Evolutionary conservation across 2,888 invertebrate species (phyloP), one percentile per base, ranked within the genome.

Genomic region (Calliphora vomitoria): DNA sequence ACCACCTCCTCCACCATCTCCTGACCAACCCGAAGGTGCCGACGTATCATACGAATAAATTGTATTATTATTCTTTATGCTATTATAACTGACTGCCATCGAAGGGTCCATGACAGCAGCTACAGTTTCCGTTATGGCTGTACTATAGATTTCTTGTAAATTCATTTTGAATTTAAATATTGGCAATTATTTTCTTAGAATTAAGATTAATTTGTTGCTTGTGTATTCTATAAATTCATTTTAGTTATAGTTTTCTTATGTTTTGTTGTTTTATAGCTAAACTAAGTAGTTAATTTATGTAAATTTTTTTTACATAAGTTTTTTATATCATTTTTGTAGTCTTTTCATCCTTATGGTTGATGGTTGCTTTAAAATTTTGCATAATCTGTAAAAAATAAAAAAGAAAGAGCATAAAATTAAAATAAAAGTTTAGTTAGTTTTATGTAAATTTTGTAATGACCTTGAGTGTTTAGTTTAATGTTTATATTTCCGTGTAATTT

Each of bases 51-150:
- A 82, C 2, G 89, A 74, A 58, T 85, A 85, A 13, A 76, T 58
- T n/a, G 44, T 53, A 58, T 55, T 74, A 50, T 72, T 85, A 66
- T 74, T 78, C 8, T 78, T 75, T 11, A 76, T 64, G 38, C 85
- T 87, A 35, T 64, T 85, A 15, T 88, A 86, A 50, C 85, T 89
- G 75, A 90, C 89, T 62, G 89, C 89, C 85, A 90, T 82, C 75
- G 85, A 89, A 53, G 91, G 89, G 69, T 91, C 89, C 89, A 91
- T 88, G 66, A 89, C 88, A 62, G 89, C 88, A 72, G 89, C 89
- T 10, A 86, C 79, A n/a, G 87, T 85, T 74, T 90, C 89, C 11
- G 88, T 89, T 76, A 90, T 86, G n/a, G 82, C 82, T 10, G 85
- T 75, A 11, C 44, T 79, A 20, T 82, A 58, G 0, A 31, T 75